Percentiles rank a stretch among this genome's conserved stretches.
These are phyloP conservation scores for Chrysopa pallens DNA, from an alignment of 1,140 invertebrate species.

Conservation along the genomic window DNA sequence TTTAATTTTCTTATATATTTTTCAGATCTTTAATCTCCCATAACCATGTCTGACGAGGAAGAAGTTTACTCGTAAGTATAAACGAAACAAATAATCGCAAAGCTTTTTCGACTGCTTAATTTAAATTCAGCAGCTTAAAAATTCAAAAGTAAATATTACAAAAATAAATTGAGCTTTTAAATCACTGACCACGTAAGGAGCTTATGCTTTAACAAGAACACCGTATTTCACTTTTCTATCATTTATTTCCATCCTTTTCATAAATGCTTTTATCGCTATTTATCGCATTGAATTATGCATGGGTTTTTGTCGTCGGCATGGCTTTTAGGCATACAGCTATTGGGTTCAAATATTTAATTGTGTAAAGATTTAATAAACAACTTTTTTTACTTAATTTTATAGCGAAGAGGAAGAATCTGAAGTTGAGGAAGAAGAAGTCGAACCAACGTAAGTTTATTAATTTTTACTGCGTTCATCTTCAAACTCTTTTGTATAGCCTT, in stretches of 20 bases:
- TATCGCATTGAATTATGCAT: neutral
- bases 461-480: slow-evolving; percentile 4
- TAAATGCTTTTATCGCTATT: neutral
- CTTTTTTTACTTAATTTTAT: slow-evolving; percentile 19
- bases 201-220: slow-evolving; percentile 7
- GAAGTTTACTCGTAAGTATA: slow-evolving; percentile 50
- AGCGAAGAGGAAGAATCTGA: slow-evolving; percentile 43
- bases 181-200: neutral
- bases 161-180: neutral
- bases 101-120: too few relatives aligned
- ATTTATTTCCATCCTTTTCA: neutral
- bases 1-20: neutral
- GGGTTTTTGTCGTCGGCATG: neutral
- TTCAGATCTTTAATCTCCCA: slow-evolving; percentile 15
- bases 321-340: neutral
- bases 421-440: slow-evolving; percentile 44
- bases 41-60: slow-evolving; percentile 53
- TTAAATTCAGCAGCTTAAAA: too few relatives aligned
- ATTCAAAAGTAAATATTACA: too few relatives aligned
- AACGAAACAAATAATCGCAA: neutral
- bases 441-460: slow-evolving; percentile 43
- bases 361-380: slow-evolving; percentile 16
- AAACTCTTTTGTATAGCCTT: too few relatives aligned
- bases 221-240: slow-evolving; percentile 5
- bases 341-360: too few relatives aligned